Evolutionary conservation across 37 sponge, comb jelly and placozoan genomes (phyloP), one percentile per base, ranked within the genome.

Genomic region (Aplysina aerophoba): DNA sequence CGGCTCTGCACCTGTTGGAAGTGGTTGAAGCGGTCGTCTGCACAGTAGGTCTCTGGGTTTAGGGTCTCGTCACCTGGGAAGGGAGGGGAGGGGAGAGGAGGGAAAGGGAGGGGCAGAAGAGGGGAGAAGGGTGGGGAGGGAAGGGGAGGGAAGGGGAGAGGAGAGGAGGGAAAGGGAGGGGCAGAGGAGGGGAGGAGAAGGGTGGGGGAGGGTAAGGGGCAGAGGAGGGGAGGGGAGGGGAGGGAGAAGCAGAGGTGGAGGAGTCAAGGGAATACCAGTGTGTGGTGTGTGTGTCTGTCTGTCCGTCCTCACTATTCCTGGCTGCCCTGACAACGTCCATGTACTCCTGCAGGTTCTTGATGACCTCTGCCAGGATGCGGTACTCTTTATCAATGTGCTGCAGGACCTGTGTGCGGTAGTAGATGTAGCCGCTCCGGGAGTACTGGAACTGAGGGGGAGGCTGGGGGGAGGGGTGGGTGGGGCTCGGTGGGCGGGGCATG

Each of bases 341-440:
- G 89, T 91, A 94, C 36, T 86, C 80, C 62, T 89, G 83, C 50
- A 94, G 85, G 85, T 91, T 94, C 81, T 86, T 79, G 58, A 88
- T 90, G 67, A 94, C 87, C 78, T 81, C 67, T 12, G 90, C 81
- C 79, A 95, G 90, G 50, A 95, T 88, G 73, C 88, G 91, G 74
- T 90, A 90, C 81, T 95, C 87, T 40, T 84, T 85, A 86, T 93
- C 94, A 56, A 95, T 55, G 66, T 93, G 91, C 66, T 83, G 56
- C 71, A 95, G 93, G 78, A 95, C 90, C 63, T 95, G 91, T 74
- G 93, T 89, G 31, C 96, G 88, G 37, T 95, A 95, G 86, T 86
- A 95, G 81, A 90, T 93, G 27, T 93, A 86, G 33, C 86, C 83
- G 62, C 81, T 65, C 16, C 87, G 92, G 55, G 87, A 85, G 74